Percentiles rank a stretch among this genome's conserved stretches.
These are phyloP conservation scores for Mallotus villosus DNA, from an alignment of 2,797 vertebrate species.

Conservation along the genomic window DNA sequence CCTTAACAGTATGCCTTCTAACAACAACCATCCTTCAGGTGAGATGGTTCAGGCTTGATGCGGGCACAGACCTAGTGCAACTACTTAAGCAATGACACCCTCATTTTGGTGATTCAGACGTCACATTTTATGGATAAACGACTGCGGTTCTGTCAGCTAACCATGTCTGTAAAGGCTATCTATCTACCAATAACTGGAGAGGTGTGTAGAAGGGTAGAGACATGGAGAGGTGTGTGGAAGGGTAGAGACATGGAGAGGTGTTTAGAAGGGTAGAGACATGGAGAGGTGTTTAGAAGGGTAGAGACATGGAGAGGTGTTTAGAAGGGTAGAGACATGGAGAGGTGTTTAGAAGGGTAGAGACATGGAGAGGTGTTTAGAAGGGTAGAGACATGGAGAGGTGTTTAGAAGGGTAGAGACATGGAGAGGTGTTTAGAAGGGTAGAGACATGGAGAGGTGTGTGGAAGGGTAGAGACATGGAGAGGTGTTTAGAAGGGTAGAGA, in stretches of 20 bases:
- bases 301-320: too few species aligned
- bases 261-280: background rate
- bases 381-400: constrained; percentile 13
- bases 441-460: background rate
- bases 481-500: background rate
- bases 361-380: background rate
- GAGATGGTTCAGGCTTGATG: background rate
- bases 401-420: constrained; percentile 16
- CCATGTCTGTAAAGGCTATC: too few species aligned
- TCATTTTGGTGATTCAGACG: too few species aligned
- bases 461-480: constrained; percentile 26
- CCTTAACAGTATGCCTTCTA: background rate
- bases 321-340: background rate
- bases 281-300: too few species aligned
- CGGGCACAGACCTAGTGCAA: too few species aligned
- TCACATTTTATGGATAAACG: too few species aligned
- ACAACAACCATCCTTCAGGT: background rate
- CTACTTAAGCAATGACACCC: too few species aligned
- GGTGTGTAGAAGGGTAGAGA: too few species aligned
- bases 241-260: background rate
- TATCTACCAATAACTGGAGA: too few species aligned
- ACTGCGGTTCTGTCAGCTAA: too few species aligned
- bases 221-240: too few species aligned
- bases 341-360: background rate
- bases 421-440: too few species aligned